Percentiles rank a stretch among this genome's conserved stretches.
Conservation (phyloP, 2,797 vertebrate genomes). For the Scyliorhinus canicula region DNA sequence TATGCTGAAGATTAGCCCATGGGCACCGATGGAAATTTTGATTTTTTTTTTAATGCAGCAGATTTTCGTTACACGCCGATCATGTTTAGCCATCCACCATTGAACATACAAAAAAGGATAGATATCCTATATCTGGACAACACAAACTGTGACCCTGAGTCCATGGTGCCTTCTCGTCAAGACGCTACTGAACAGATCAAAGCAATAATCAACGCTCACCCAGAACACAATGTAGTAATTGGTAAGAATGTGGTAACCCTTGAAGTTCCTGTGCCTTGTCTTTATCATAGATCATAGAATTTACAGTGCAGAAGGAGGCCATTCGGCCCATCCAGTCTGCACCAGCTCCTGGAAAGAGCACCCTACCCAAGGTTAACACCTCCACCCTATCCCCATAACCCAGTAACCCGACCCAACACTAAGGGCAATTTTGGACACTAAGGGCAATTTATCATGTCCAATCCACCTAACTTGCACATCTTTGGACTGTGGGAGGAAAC, state of each 20-base stretch:
- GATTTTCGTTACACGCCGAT: conserved; percentile 81
- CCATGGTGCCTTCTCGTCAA: conserved; percentile 68
- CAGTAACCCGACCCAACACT: too few species aligned
- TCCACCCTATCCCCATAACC: too few species aligned
- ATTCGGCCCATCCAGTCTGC: too few species aligned
- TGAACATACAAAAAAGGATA: conserved; percentile 67
- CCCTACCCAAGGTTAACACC: too few species aligned
- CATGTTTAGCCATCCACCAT: conserved; percentile 70
- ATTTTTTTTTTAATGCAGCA: conserved; percentile 57
- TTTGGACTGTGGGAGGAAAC: too few species aligned
- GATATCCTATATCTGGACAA: conserved; percentile 89
- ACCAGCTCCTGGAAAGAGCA: too few species aligned
- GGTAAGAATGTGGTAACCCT: conserved; percentile 60
- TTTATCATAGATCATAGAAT: too few species aligned
- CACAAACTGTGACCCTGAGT: conserved; percentile 80
- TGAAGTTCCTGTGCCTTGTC: neutral
- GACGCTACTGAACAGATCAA: conserved; percentile 74
- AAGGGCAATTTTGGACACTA: too few species aligned
- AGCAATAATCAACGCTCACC: conserved; percentile 73
- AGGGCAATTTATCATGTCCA: too few species aligned
- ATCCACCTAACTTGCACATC: too few species aligned
- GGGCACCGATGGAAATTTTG: neutral
- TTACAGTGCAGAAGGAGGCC: too few species aligned
- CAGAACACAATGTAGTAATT: conserved; percentile 70
- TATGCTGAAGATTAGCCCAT: neutral